Conservation (phyloP, 2,888 invertebrate species). For the Calliphora vomitoria region DNA sequence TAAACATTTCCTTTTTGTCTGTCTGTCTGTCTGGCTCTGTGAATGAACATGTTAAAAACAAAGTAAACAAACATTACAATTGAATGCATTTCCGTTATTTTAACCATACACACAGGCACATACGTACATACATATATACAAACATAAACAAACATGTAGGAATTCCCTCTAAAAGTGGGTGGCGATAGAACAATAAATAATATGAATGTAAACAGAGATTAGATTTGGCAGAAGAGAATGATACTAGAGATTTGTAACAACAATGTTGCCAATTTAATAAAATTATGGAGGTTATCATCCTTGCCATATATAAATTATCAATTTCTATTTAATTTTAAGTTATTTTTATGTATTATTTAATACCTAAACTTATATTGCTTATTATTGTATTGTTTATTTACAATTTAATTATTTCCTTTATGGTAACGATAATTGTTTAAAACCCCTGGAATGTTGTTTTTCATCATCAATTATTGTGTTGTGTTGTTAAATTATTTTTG, state of each 20-base stretch:
- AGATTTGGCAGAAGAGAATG: neutral
- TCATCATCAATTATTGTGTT: slow-evolving; percentile 48
- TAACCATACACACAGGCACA: neutral
- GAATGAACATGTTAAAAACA: slow-evolving; percentile 63
- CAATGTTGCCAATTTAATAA: slow-evolving; percentile 32
- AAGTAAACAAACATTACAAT: slow-evolving; percentile 55
- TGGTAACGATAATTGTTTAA: slow-evolving; percentile 69
- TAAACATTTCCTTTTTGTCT: slow-evolving; percentile 50
- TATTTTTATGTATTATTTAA: slow-evolving; percentile 21
- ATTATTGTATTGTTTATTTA: slow-evolving; percentile 44
- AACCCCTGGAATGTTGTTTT: slow-evolving; percentile 67
- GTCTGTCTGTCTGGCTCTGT: slow-evolving; percentile 38
- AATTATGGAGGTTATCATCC: no score
- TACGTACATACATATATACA: neutral
- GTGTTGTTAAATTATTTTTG: slow-evolving; percentile 32
- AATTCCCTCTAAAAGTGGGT: neutral
- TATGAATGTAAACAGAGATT: slow-evolving; percentile 35
- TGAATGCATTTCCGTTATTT: slow-evolving; percentile 68
- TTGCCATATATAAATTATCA: neutral
- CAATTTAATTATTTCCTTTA: slow-evolving; percentile 73
- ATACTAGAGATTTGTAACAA: neutral
- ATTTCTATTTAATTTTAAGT: neutral
- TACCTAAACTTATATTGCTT: no score
- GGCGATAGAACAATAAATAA: neutral
- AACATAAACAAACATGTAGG: neutral